Conservation (phyloP, 2,888 invertebrate species). For the Leptinotarsa rubiginosa region DNA sequence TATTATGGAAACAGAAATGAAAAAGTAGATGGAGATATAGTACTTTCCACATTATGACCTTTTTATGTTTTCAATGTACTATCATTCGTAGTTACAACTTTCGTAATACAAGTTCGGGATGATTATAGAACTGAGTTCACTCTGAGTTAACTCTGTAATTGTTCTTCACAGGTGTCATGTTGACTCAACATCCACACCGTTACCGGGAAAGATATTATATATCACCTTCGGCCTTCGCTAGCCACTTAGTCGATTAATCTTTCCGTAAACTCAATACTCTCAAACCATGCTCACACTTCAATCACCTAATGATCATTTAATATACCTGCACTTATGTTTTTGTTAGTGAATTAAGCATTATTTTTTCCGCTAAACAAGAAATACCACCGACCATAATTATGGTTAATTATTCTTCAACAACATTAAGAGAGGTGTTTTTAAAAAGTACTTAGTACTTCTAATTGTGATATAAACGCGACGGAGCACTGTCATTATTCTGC, state of each 20-base stretch:
- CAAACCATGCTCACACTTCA: slow-evolving; percentile 30
- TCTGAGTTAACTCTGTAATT: background rate
- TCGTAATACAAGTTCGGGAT: no score
- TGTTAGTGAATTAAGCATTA: slow-evolving; percentile 42
- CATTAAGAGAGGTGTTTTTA: slow-evolving; percentile 54
- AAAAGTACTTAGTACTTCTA: slow-evolving; percentile 52
- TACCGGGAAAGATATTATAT: background rate
- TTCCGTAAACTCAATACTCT: slow-evolving; percentile 30
- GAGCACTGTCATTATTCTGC: slow-evolving; percentile 38
- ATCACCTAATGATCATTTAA: slow-evolving; percentile 51
- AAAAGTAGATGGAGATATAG: no score
- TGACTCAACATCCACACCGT: background rate
- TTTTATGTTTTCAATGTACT: no score
- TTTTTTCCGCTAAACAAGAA: slow-evolving; percentile 49
- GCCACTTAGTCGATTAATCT: slow-evolving; percentile 3
- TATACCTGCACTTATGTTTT: slow-evolving; percentile 46
- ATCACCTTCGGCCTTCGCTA: background rate
- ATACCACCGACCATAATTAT: slow-evolving; percentile 45
- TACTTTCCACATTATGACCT: no score
- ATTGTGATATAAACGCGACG: slow-evolving; percentile 48
- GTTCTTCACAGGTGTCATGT: background rate
- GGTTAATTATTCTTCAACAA: slow-evolving; percentile 46
- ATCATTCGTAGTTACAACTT: no score
- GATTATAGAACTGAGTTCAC: no score
- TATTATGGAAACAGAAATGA: no score